Base-by-base conservation (phyloP, 2,797 vertebrate genomes). In the Coreius guichenoti region DNA sequence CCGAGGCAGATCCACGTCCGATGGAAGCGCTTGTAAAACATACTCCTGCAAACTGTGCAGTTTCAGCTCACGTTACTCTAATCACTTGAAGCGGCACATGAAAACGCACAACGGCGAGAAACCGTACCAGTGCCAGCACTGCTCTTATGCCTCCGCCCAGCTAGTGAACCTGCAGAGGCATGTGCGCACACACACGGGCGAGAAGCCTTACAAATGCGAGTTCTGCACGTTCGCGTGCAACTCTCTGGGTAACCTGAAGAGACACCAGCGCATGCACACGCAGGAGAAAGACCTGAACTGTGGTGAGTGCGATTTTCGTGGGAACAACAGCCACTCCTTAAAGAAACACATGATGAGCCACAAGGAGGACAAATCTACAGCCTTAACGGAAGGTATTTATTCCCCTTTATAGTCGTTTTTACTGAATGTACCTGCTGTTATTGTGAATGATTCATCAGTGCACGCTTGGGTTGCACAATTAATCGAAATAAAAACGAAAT, bases 1-100 rank as follows among this genome's bases (percentile, higher is more conserved):
- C 87, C 81, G 7, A 17, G 1, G 51, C 9, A 0, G 76, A 51
- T 5, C 1, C 33, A 12, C 0, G 65, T 54, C 43, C 1, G 76
- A 0, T 1, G 63, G 80, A 26, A 74, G 75, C 36, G 16, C 94
- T 29, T 87, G 91, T 17, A 96, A 96, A 36, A 92, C 96, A 67
- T 97, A 94, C 94, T 93, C 96, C 31, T 99, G 98, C 93, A 95
- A 97, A 68, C 95, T 98, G 89, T 99, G 98, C 93, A 83, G 95
- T 92, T 99, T 99, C 93, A 94, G 95, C 88, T 98, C 98, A 0
- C 97, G 98, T 91, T 99, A 99, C 95, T 98, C 98, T 91, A 99
- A 98, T 94, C 98, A 99, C 91, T 96, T 99, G 88, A 99, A 98
- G 90, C 96, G 98, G 79, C 98, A 99, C 95, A 98, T 99, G 97